These are phyloP conservation scores for Ceratosolen fusciceps DNA, from an alignment of 1,140 invertebrate species.

Conservation along the genomic window DNA sequence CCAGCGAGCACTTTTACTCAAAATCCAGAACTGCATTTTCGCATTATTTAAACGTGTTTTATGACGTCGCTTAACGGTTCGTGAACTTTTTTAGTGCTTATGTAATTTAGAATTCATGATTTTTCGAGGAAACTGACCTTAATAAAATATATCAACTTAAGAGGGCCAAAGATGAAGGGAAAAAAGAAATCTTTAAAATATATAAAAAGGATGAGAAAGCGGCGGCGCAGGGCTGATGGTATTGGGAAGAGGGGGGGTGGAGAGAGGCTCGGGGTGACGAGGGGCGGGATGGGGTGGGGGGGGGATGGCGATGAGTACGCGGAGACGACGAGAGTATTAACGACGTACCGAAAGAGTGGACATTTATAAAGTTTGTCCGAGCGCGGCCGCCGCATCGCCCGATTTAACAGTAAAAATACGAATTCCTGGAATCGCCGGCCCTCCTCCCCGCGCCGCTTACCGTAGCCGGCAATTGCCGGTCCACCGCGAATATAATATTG, in stretches of 20 bases:
- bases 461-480: not conserved
- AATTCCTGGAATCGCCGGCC: not conserved
- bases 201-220: too few relatives aligned
- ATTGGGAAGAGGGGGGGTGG: too few relatives aligned
- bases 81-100: slow-evolving; percentile 31
- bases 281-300: too few relatives aligned
- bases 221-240: too few relatives aligned
- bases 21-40: slow-evolving; percentile 44
- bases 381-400: too few relatives aligned
- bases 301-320: not conserved
- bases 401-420: not conserved
- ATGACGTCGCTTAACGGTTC: slow-evolving; percentile 42
- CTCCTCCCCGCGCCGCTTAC: too few relatives aligned
- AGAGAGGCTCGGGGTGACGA: too few relatives aligned
- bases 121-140: slow-evolving; percentile 22
- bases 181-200: too few relatives aligned
- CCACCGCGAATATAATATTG: not conserved
- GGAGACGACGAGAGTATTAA: slow-evolving; percentile 1
- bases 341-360: not conserved
- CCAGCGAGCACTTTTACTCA: slow-evolving; percentile 31
- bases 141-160: slow-evolving; percentile 1
- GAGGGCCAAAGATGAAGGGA: too few relatives aligned
- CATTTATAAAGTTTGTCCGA: not conserved
- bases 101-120: slow-evolving; percentile 29
- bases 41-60: slow-evolving; percentile 47